phyloP scores from a whole-genome alignment of 2,113 vertebrate species.

The Leptobrachium ailaonicum region DNA sequence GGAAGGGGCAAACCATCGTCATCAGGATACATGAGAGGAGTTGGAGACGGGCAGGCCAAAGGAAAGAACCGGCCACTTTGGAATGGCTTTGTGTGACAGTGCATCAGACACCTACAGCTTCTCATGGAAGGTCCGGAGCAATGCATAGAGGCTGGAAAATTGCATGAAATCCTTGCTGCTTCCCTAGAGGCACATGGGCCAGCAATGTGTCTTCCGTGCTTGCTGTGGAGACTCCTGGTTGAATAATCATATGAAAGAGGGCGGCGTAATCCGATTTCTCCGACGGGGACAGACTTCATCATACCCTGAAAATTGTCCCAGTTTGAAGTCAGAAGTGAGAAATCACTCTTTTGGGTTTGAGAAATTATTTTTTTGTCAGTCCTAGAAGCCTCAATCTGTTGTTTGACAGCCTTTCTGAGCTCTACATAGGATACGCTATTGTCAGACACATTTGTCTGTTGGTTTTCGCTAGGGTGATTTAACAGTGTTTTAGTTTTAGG shows the following conservation, averaged over 20 bases:
- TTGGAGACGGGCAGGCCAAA: conserved; percentile 75
- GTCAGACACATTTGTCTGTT: background rate
- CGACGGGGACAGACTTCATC: conserved; percentile 77
- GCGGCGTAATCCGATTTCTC: conserved; percentile 67
- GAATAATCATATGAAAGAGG: conserved; percentile 77
- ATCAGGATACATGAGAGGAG: conserved; percentile 84
- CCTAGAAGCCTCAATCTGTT: conserved; percentile 62
- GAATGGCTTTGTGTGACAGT: conserved; percentile 67
- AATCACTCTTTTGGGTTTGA: conserved; percentile 83
- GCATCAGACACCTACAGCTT: conserved; percentile 58
- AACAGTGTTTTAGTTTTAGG: background rate
- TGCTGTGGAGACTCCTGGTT: conserved; percentile 74
- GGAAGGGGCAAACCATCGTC: conserved; percentile 94
- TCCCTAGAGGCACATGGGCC: conserved; percentile 67
- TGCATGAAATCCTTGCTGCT: conserved; percentile 58
- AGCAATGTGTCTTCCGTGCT: conserved; percentile 70
- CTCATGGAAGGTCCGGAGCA: conserved; percentile 61
- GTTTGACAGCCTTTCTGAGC: conserved; percentile 49
- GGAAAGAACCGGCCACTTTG: conserved; percentile 66
- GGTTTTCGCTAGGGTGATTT: background rate
- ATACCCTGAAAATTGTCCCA: conserved; percentile 93
- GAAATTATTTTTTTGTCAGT: conserved; percentile 71
- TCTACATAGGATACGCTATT: conserved; percentile 50
- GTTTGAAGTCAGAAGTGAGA: conserved; percentile 82
- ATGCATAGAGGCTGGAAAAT: conserved; percentile 56